Evolutionary conservation across 2,888 invertebrate species (phyloP).

Genomic region (Acleris literana): DNA sequence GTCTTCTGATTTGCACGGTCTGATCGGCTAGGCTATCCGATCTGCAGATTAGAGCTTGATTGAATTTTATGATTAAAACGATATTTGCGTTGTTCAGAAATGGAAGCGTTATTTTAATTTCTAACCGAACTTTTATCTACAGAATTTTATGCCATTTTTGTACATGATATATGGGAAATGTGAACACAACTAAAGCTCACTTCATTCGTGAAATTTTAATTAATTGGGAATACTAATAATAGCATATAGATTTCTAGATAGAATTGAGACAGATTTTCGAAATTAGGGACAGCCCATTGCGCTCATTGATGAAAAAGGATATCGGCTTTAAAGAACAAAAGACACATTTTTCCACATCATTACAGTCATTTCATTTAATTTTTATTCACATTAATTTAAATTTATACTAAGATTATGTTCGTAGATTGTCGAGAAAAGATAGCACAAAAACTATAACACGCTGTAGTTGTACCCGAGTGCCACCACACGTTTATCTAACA

Average conservation of each 20-base stretch:
- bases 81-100: conserved; percentile 25
- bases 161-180: conserved; percentile 16
- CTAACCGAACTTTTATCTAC: too few relatives aligned
- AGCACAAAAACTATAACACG: background rate
- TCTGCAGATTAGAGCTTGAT: conserved; percentile 60
- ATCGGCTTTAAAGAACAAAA: conserved; percentile 43
- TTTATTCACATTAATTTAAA: background rate
- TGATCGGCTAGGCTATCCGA: conserved; percentile 56
- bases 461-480: background rate
- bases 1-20: conserved; percentile 54
- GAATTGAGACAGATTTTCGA: conserved; percentile 42
- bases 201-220: conserved; percentile 43
- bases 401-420: background rate
- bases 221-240: conserved; percentile 56
- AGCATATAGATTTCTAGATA: too few relatives aligned
- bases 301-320: conserved; percentile 50
- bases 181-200: background rate
- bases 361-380: conserved; percentile 8
- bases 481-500: conserved; percentile 27
- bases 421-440: too few relatives aligned
- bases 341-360: conserved; percentile 39
- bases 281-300: conserved; percentile 58
- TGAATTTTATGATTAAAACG: conserved; percentile 51
- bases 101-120: background rate
- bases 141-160: background rate